Conservation (phyloP, 2,797 vertebrate genomes). For the Karalla daura region DNA sequence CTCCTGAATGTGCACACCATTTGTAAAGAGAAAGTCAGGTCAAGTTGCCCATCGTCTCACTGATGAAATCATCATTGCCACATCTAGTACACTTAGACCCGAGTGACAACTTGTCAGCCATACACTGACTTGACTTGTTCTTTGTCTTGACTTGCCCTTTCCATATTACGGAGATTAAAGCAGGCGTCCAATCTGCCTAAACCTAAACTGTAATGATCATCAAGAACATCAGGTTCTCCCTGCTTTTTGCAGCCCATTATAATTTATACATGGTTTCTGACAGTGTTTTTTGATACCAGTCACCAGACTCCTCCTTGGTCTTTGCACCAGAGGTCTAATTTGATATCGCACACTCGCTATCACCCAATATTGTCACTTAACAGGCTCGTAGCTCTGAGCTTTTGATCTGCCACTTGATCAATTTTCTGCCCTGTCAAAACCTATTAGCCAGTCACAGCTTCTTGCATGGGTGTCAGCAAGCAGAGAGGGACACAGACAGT, state of each 20-base stretch:
- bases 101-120: not conserved
- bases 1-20: not conserved
- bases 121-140: no score
- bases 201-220: conserved; percentile 1
- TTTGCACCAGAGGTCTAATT: conserved; percentile 39
- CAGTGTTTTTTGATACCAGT: conserved; percentile 32
- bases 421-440: conserved; percentile 75
- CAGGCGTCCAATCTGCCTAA: conserved; percentile 7
- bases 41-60: not conserved
- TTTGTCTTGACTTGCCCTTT: not conserved
- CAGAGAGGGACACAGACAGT: conserved; percentile 34
- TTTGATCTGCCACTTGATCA: conserved; percentile 72
- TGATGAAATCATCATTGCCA: not conserved
- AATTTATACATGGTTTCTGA: conserved; percentile 26
- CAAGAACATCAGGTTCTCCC: conserved; percentile 13
- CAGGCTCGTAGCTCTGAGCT: conserved; percentile 40
- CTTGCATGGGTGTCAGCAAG: conserved; percentile 42
- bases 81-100: not conserved
- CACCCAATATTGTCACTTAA: conserved; percentile 60
- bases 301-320: conserved; percentile 16
- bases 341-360: conserved; percentile 47
- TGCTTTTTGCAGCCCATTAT: conserved; percentile 18
- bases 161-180: conserved; percentile 7
- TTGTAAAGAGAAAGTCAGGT: not conserved
- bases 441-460: conserved; percentile 65